Evolutionary conservation across 2,888 invertebrate genomes (phyloP).

Genomic region (Agonopterix alstromeriana): DNA sequence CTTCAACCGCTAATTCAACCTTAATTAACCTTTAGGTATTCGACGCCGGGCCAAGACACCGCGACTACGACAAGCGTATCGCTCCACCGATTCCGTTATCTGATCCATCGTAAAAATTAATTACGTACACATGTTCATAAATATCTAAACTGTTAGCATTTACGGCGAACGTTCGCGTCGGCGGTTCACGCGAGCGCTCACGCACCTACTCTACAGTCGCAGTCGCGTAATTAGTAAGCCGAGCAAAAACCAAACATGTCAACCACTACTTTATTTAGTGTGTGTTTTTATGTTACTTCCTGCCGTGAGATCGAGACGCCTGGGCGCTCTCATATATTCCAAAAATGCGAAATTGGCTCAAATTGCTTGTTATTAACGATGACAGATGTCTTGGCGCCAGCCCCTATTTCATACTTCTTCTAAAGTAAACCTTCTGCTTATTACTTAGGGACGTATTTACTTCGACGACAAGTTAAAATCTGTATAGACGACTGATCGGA

Average conservation of each 20-base stretch:
- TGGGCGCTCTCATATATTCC: constrained; percentile 60
- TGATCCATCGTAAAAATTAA: constrained; percentile 74
- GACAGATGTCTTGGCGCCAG: constrained; percentile 74
- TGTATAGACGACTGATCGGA: constrained; percentile 51
- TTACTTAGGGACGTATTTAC: constrained; percentile 21
- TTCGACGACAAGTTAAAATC: constrained; percentile 20
- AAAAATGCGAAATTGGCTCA: constrained; percentile 74
- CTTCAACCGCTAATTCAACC: constrained; percentile 37
- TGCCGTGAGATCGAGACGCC: constrained; percentile 61
- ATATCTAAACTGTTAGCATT: constrained; percentile 70
- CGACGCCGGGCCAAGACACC: constrained; percentile 37
- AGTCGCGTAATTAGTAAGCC: constrained; percentile 51
- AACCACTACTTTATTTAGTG: constrained; percentile 67
- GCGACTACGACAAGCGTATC: constrained; percentile 60
- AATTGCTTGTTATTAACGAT: constrained; percentile 76
- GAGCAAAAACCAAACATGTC: constrained; percentile 63
- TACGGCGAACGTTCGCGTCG: constrained; percentile 55
- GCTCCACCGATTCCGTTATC: constrained; percentile 63
- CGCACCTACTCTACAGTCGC: constrained; percentile 42
- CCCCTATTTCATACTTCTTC: constrained; percentile 16
- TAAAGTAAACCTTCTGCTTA: constrained; percentile 24
- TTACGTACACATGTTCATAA: constrained; percentile 75
- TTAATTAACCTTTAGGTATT: constrained; percentile 55
- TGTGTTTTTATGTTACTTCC: constrained; percentile 68
- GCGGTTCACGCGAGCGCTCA: constrained; percentile 51